Evolutionary conservation across 2,113 vertebrate genomes (phyloP), one percentile per base, ranked within the genome.

Genomic region (Enhydra lutris): DNA sequence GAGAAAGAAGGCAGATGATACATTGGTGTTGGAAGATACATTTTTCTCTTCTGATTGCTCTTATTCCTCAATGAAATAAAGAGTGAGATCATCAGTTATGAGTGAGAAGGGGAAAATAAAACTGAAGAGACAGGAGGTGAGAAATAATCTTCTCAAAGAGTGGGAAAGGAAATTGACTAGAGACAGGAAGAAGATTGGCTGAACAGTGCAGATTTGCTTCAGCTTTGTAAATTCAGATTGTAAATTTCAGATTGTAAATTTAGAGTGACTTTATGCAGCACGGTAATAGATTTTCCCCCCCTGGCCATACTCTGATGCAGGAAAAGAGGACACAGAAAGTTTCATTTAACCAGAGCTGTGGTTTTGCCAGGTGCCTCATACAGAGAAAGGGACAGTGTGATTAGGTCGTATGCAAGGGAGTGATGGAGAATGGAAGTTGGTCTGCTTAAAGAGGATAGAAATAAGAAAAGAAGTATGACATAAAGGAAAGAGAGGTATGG

Each of bases 201-300:
- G 57, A 63, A 65, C 36, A 45, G 55, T 50, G 26, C 81, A 20
- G n/a, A 50, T 82, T 81, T 4, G 13, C 36, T 82, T 80, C 6
- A 83, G 87, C 31, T 92, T 85, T 87, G 15, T 52, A 78, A 78
- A 78, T 78, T 78, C 26, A 78, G 79, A 1, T 69, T 95, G 34
- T 92, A 95, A 94, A 92, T 92, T 92, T 87, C 74, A 78, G 83
- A 1, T 69, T 95, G 34, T 92, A 95, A 92, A 92, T 92, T 92
- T 90, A 57, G 76, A 81, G 59, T 13, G 39, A 91, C 42, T 31
- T 36, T 36, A 18, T 24, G 23, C 1, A 69, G 42, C 3, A 31
- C 63, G 20, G 52, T 65, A 18, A 83, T 29, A 79, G 80, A 39
- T 52, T 47, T 29, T 61, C 13, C 6, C 39, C 50, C 50, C 50